Evolutionary conservation across 2,888 invertebrate species (phyloP).

Genomic region (Oxystoma pomonae): DNA sequence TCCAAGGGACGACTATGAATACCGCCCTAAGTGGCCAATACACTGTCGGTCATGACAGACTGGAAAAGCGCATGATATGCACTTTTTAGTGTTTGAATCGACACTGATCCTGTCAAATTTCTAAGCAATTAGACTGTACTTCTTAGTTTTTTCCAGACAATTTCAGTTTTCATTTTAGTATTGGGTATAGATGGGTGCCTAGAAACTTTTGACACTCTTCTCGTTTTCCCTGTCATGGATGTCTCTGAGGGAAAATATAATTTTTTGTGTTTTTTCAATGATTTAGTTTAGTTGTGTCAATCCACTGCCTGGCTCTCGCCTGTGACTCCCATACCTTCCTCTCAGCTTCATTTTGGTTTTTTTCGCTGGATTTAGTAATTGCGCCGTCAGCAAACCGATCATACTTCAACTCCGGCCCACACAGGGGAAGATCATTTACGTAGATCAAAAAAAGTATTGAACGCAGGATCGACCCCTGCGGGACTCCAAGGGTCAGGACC

Average conservation of each 20-base stretch:
- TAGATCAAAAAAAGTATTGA: background rate
- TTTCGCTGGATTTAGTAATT: no score
- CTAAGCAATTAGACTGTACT: background rate
- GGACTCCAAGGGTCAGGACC: background rate
- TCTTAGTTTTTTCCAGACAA: background rate
- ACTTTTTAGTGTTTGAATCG: background rate
- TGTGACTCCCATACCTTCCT: no score
- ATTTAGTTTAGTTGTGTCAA: no score
- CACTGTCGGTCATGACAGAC: background rate
- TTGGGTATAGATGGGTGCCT: background rate
- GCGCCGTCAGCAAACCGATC: no score
- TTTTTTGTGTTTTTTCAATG: background rate
- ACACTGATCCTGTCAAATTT: background rate
- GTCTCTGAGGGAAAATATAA: background rate
- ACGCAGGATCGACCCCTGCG: background rate
- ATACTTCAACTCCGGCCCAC: no score
- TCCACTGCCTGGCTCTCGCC: no score
- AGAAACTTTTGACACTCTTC: background rate
- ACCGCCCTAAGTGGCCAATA: no score
- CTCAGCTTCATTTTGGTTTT: no score
- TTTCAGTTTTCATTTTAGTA: background rate
- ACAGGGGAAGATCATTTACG: no score
- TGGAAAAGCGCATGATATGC: background rate
- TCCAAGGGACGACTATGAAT: no score
- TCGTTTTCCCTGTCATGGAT: background rate